A percentile compares a stretch with the other conserved stretches of the same genome.
phyloP scores from a whole-genome alignment of 2,888 invertebrate genomes.

The Drosophila robusta region DNA sequence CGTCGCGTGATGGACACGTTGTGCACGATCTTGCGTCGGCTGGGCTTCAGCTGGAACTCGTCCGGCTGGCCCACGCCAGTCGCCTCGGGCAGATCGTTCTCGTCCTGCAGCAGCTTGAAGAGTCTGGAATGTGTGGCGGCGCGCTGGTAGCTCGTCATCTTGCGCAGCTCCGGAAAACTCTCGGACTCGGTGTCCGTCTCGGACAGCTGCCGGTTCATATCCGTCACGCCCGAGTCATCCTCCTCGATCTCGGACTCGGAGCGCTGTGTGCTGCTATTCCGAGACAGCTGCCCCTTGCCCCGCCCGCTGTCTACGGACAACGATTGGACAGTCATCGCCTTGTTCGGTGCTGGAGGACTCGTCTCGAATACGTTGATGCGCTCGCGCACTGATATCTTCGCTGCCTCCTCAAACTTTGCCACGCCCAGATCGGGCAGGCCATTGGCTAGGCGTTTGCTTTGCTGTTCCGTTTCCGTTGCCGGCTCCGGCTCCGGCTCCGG shows the following conservation, averaged over 20 bases:
- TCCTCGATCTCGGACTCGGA: conserved; percentile 86
- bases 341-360: conserved; percentile 40
- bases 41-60: conserved; percentile 80
- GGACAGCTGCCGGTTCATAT: conserved; percentile 89
- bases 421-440: conserved; percentile 76
- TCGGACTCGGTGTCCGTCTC: conserved; percentile 89
- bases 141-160: conserved; percentile 88
- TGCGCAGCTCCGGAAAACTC: conserved; percentile 87
- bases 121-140: conserved; percentile 90
- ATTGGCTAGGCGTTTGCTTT: conserved; percentile 55
- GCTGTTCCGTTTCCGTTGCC: conserved; percentile 18
- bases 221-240: conserved; percentile 90
- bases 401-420: conserved; percentile 62
- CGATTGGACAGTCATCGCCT: conserved; percentile 64
- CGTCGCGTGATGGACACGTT: conserved; percentile 85
- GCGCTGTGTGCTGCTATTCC: conserved; percentile 84
- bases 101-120: conserved; percentile 88
- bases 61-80: conserved; percentile 56
- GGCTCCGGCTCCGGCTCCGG: conserved; percentile 42
- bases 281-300: conserved; percentile 78
- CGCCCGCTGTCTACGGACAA: conserved; percentile 78
- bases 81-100: conserved; percentile 83
- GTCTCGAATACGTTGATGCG: conserved; percentile 83
- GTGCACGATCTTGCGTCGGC: conserved; percentile 84
- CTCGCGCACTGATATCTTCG: conserved; percentile 82